A percentile compares a stretch with the other conserved stretches of the same genome.
These are phyloP conservation scores for Spilosoma lubricipeda DNA, from an alignment of 2,888 invertebrate genomes.

Conservation along the genomic window DNA sequence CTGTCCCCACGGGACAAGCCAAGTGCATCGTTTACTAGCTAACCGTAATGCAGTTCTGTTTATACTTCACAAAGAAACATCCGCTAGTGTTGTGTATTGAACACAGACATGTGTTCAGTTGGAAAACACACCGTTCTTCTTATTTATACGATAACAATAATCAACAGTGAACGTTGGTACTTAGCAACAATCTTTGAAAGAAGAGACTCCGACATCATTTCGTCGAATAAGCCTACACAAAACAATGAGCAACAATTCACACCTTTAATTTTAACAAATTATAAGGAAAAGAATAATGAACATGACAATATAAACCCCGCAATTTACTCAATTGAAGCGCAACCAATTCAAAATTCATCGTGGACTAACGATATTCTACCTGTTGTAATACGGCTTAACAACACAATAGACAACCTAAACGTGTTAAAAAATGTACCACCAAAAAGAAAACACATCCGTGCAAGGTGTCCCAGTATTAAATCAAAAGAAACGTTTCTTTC, in stretches of 20 bases:
- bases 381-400: constrained; percentile 46
- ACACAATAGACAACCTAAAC: constrained; percentile 54
- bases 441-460: constrained; percentile 56
- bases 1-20: constrained; percentile 56
- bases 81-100: neutral
- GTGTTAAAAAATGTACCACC: constrained; percentile 44
- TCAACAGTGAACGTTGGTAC: constrained; percentile 65
- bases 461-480: constrained; percentile 53
- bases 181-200: constrained; percentile 57
- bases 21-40: constrained; percentile 54
- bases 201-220: constrained; percentile 27
- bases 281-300: constrained; percentile 23
- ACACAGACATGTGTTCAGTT: constrained; percentile 44
- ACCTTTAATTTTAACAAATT: constrained; percentile 35
- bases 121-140: constrained; percentile 38
- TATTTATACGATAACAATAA: constrained; percentile 42
- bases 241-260: constrained; percentile 31
- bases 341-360: constrained; percentile 15
- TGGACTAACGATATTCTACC: constrained; percentile 32
- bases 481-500: constrained; percentile 24
- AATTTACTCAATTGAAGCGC: constrained; percentile 5
- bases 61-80: constrained; percentile 27
- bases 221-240: constrained; percentile 18
- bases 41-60: constrained; percentile 52
- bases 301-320: constrained; percentile 14